Evolutionary conservation across 1,140 invertebrate genomes (phyloP).

Genomic region (Drosophila nebulosa): DNA sequence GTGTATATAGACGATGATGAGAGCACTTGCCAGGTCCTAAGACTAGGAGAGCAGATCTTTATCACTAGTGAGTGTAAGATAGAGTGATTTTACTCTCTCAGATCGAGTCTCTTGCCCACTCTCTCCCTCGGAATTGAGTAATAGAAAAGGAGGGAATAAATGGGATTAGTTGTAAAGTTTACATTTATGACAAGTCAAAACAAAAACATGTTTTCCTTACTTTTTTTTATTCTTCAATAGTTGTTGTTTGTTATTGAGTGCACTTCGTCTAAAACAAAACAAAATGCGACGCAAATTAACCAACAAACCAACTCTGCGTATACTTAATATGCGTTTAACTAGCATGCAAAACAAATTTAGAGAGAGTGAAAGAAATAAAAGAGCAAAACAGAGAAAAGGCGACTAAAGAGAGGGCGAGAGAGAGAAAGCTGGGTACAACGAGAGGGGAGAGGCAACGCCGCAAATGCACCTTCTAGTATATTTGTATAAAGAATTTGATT

Average conservation of each 20-base stretch:
- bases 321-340: constrained; percentile 56
- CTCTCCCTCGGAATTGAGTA: background rate
- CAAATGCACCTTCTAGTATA: constrained; percentile 1
- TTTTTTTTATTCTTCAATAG: constrained; percentile 12
- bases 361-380: background rate
- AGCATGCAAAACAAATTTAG: constrained; percentile 31
- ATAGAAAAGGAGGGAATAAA: too few relatives aligned
- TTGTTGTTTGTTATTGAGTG: constrained; percentile 37
- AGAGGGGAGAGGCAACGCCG: background rate
- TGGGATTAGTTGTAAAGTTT: constrained; percentile 34
- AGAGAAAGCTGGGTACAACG: background rate
- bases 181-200: constrained; percentile 23
- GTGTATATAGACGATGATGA: constrained; percentile 9
- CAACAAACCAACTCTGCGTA: constrained; percentile 42
- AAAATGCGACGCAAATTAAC: constrained; percentile 51
- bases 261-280: constrained; percentile 31
- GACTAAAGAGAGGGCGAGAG: background rate
- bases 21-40: background rate
- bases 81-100: constrained; percentile 17
- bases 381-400: background rate
- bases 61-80: background rate
- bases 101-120: too few relatives aligned
- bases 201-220: constrained; percentile 18
- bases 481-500: background rate
- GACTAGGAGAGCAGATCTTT: constrained; percentile 20